Percentiles rank a stretch among this genome's conserved stretches.
Evolutionary conservation across 2,888 invertebrate species (phyloP).

Genomic region (Xanthia icteritia): DNA sequence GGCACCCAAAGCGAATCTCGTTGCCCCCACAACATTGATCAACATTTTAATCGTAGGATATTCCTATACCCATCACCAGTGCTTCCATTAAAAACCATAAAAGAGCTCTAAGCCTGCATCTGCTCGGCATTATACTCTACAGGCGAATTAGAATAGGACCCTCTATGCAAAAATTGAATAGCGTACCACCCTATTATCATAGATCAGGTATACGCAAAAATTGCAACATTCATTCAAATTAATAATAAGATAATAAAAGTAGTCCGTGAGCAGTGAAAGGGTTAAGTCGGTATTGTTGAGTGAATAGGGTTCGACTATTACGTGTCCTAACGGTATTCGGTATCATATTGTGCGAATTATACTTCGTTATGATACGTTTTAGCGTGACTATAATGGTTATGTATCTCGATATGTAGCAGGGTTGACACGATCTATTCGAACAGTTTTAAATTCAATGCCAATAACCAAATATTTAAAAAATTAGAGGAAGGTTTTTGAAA

Average conservation of each 20-base stretch:
- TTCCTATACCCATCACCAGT: slow-evolving; percentile 30
- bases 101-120: slow-evolving; percentile 67
- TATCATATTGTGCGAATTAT: slow-evolving; percentile 63
- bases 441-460: neutral
- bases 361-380: slow-evolving; percentile 54
- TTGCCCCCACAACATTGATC: neutral
- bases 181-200: slow-evolving; percentile 82
- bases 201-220: slow-evolving; percentile 88
- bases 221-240: slow-evolving; percentile 90
- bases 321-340: slow-evolving; percentile 61
- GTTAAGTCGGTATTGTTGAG: slow-evolving; percentile 78
- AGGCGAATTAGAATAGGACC: slow-evolving; percentile 78
- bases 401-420: neutral
- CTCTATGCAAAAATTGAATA: slow-evolving; percentile 89
- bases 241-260: slow-evolving; percentile 86
- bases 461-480: neutral
- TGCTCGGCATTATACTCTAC: slow-evolving; percentile 74
- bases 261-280: slow-evolving; percentile 82
- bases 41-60: slow-evolving; percentile 20
- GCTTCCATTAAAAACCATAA: slow-evolving; percentile 61
- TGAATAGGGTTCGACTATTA: slow-evolving; percentile 65
- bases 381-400: slow-evolving; percentile 22
- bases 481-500: neutral
- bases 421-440: neutral
- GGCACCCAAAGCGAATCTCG: neutral